Base-by-base conservation (phyloP, 2,888 invertebrate genomes). In the Aleiodes testaceus region DNA sequence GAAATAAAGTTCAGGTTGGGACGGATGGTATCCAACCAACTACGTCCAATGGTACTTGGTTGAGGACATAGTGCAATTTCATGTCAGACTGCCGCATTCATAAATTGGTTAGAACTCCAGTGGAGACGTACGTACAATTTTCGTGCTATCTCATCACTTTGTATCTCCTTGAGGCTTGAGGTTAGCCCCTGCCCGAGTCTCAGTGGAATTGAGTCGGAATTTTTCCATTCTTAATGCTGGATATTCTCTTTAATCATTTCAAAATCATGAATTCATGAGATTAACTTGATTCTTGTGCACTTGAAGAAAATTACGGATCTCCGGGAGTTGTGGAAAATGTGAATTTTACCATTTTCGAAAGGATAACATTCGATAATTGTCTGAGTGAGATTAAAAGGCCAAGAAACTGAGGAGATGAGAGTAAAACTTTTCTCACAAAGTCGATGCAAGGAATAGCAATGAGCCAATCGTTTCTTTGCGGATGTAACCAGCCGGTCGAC, bases 81-180 rank as follows among this genome's bases (percentile, higher is more conserved):
- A 76, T 82, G 83, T 83, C 79, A 81, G 77, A 73, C 74, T 77
- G 80, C 80, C 80, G 73, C 82, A 77, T 82, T 82, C 82, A 82
- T 83, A 82, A 83, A 83, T 82, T 81, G 80, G 77, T 83, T 82
- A 83, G 79, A 81, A 81, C 79, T 81, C 74, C 26, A 22, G 75
- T 63, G 70, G 66, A 70, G 61, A 49, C 69, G 71, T 59, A 36
- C 59, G 59, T 59, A 30, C 59, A 42, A 59, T 36, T 59, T 59
- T 36, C 9, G 42, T 59, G 59, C 59, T 42, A 59, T 59, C 59
- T 59, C 59, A 59, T 59, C 59, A 59, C 42, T 36, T 59, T 59
- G 59, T 14, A 59, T 59, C 36, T 59, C 59, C 59, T 59, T 59
- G 59, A 59, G 59, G 59, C 36, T 59, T 59, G 59, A 16, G 59